These are phyloP conservation scores for Podarcis muralis DNA, from an alignment of 2,113 vertebrate species.

Conservation along the genomic window DNA sequence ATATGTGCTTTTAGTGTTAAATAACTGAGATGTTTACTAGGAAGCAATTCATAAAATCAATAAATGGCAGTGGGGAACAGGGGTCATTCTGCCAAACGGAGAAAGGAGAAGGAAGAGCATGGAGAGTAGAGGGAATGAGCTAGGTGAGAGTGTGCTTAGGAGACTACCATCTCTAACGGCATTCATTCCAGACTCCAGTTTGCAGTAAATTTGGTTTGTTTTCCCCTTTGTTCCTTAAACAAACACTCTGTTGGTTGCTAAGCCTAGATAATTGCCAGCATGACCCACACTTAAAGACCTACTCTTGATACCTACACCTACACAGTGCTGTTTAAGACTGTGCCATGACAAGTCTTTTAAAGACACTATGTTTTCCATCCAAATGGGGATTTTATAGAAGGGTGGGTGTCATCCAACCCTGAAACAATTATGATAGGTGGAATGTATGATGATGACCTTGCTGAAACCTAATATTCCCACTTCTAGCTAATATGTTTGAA, in stretches of 20 bases:
- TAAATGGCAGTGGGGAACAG: no score
- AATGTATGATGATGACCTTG: neutral
- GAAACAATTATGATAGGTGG: neutral
- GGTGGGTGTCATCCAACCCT: neutral
- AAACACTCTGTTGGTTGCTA: neutral
- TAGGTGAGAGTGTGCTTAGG: no score
- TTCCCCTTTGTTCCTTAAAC: no score
- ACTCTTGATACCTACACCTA: neutral
- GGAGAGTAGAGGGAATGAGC: no score
- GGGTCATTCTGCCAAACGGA: no score
- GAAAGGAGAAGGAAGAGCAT: no score
- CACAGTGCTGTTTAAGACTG: neutral
- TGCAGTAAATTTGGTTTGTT: no score
- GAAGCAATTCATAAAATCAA: no score
- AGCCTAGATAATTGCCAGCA: neutral
- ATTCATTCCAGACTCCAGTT: no score
- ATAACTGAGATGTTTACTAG: no score
- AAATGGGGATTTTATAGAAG: neutral
- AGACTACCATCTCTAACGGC: no score
- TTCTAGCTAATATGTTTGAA: constrained; percentile 3
- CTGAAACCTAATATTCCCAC: neutral
- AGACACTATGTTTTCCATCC: neutral
- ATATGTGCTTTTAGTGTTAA: no score
- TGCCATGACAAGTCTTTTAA: neutral
- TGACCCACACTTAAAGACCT: neutral